Percentiles rank a stretch among this genome's conserved stretches.
Evolutionary conservation across 2,797 vertebrate species (phyloP).

Genomic region (Gouania willdenowi): DNA sequence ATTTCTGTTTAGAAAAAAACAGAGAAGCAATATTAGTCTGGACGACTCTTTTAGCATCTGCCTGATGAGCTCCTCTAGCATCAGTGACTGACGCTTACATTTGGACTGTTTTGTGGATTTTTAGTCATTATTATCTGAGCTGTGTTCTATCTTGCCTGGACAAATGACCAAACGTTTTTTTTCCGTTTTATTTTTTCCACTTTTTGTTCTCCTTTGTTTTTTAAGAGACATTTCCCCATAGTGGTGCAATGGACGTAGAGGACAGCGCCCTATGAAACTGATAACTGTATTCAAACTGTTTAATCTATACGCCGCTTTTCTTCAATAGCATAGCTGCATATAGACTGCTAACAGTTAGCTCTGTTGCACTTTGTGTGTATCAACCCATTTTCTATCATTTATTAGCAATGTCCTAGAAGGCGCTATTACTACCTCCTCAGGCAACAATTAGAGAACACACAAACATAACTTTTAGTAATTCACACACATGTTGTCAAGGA

Average conservation of each 20-base stretch:
- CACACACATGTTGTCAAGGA: conserved; percentile 17
- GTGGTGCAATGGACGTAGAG: conserved; percentile 46
- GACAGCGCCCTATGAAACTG: conserved; percentile 42
- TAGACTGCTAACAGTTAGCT: conserved; percentile 44
- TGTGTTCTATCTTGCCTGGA: conserved; percentile 42
- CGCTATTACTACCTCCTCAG: conserved; percentile 66
- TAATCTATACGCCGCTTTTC: conserved; percentile 62
- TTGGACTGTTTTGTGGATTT: conserved; percentile 14
- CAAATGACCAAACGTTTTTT: conserved; percentile 69
- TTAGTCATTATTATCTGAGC: conserved; percentile 22
- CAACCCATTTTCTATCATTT: conserved; percentile 13
- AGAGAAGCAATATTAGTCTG: conserved; percentile 74
- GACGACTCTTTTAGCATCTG: conserved; percentile 31
- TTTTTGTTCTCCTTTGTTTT: conserved; percentile 44
- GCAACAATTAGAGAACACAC: conserved; percentile 24
- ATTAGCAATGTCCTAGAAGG: no score
- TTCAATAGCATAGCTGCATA: conserved; percentile 52
- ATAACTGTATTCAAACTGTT: conserved; percentile 57
- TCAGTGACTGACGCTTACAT: conserved; percentile 22
- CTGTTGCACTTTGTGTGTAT: conserved; percentile 24
- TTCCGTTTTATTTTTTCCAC: conserved; percentile 10
- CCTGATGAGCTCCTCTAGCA: conserved; percentile 40
- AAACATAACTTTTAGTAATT: no score
- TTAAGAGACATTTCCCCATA: conserved; percentile 51
- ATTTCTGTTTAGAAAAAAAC: conserved; percentile 24